Conservation (phyloP, 1,140 invertebrate species). For the Pararge aegeria region DNA sequence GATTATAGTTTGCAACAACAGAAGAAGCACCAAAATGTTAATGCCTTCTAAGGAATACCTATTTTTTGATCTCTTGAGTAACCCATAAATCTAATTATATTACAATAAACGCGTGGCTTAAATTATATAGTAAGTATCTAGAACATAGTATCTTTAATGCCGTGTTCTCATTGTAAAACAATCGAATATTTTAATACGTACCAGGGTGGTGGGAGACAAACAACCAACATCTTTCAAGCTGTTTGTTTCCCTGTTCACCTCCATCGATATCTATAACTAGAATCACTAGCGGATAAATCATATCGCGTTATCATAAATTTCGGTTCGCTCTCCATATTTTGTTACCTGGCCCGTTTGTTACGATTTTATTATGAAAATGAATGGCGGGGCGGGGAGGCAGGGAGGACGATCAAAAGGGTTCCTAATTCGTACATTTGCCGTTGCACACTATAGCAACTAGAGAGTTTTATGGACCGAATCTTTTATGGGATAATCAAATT, state of each 20-base stretch:
- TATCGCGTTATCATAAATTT: constrained; percentile 68
- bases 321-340: constrained; percentile 70
- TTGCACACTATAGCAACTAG: constrained; percentile 72
- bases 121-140: too few species aligned
- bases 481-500: constrained; percentile 79
- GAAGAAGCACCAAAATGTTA: too few species aligned
- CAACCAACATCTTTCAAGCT: neutral
- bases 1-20: too few species aligned
- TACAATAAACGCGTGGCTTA: too few species aligned
- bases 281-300: constrained; percentile 62
- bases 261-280: constrained; percentile 14
- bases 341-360: constrained; percentile 76
- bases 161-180: neutral
- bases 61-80: too few species aligned
- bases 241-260: neutral
- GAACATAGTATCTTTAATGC: neutral
- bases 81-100: too few species aligned
- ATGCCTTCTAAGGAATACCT: too few species aligned
- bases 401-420: constrained; percentile 68
- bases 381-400: constrained; percentile 48
- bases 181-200: neutral
- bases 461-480: constrained; percentile 74
- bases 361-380: constrained; percentile 79
- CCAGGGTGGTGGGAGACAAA: neutral
- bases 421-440: constrained; percentile 73